Evolutionary conservation across 2,113 vertebrate genomes (phyloP), one percentile per base, ranked within the genome.

Genomic region (Albula glossodonta): DNA sequence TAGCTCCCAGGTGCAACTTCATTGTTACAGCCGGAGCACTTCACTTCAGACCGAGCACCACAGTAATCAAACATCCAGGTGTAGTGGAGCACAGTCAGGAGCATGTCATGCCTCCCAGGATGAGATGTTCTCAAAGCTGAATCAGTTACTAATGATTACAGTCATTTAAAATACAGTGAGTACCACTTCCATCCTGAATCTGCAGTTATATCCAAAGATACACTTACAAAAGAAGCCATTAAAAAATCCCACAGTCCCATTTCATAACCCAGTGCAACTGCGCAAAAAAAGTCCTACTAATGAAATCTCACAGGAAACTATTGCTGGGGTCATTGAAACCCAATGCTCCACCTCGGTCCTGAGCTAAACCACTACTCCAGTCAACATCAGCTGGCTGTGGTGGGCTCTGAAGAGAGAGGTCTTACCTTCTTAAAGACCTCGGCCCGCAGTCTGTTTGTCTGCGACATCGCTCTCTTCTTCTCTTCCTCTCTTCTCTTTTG

Each of bases 381-480:
- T 10, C 53, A n/a, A 50, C 19, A 19, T 12, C 49, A 11, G 77
- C 51, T 57, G 25, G 51, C 84, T 60, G 25, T n/a, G 49, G 53
- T 22, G 48, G 8, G 49, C 15, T 3, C 17, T 57, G 50, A 25
- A 5, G 17, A 81, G 48, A 25, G 31, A 41, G 8, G 25, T 5
- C 0, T 90, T 92, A 98, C 97, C 97, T 97, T 99, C 92, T 97
- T 99, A 89, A 97, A 99, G 84, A 96, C 92, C 88, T 97, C 96
- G 0, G 94, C 96, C 0, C 96, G 93, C 84, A 96, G 90, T 57
- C 96, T 94, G 93, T 98, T 98, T 0, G 93, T 97, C 91, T 97
- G 95, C 80, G 94, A 91, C 85, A 92, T 87, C 87, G 96, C 91
- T 85, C 91, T 91, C 63, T 95, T 98, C 94, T 95, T 95, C 70